phyloP scores from a whole-genome alignment of 2,888 invertebrate genomes.

The Monopis laevigella region DNA sequence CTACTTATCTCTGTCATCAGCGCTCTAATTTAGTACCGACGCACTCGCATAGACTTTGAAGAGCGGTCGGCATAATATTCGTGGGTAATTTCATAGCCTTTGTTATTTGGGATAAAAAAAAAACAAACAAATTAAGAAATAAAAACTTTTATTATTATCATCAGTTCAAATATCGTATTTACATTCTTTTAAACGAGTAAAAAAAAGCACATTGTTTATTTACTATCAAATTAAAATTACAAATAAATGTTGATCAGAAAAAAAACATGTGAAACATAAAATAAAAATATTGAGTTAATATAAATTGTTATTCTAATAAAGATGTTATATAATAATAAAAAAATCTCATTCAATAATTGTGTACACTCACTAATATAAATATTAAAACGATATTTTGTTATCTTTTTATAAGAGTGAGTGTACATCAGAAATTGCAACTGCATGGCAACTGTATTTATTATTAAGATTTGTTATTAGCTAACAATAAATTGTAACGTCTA shows the following conservation, averaged over 20 bases:
- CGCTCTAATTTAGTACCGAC: too few relatives aligned
- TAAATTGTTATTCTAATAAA: slow-evolving; percentile 34
- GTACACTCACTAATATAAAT: neutral
- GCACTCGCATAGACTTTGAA: too few relatives aligned
- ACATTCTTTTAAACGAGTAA: slow-evolving; percentile 64
- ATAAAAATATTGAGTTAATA: too few relatives aligned
- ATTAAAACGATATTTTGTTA: neutral
- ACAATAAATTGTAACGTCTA: too few relatives aligned
- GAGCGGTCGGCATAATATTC: too few relatives aligned
- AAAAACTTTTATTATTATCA: slow-evolving; percentile 64
- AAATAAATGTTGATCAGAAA: too few relatives aligned
- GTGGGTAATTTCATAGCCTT: too few relatives aligned
- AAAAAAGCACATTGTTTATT: slow-evolving; percentile 57
- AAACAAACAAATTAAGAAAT: slow-evolving; percentile 40
- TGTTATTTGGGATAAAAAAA: slow-evolving; percentile 1
- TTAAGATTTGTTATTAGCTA: slow-evolving; percentile 38
- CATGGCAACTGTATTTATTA: slow-evolving; percentile 42
- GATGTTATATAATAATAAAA: slow-evolving; percentile 9
- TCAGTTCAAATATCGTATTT: slow-evolving; percentile 70
- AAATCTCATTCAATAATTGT: slow-evolving; percentile 4
- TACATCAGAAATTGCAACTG: neutral
- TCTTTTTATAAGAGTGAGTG: neutral
- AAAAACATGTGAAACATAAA: too few relatives aligned
- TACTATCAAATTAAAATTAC: neutral
- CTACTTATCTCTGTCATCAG: too few relatives aligned